Evolutionary conservation across 1,140 invertebrate species (phyloP).

Genomic region (Solenopsis fugax): DNA sequence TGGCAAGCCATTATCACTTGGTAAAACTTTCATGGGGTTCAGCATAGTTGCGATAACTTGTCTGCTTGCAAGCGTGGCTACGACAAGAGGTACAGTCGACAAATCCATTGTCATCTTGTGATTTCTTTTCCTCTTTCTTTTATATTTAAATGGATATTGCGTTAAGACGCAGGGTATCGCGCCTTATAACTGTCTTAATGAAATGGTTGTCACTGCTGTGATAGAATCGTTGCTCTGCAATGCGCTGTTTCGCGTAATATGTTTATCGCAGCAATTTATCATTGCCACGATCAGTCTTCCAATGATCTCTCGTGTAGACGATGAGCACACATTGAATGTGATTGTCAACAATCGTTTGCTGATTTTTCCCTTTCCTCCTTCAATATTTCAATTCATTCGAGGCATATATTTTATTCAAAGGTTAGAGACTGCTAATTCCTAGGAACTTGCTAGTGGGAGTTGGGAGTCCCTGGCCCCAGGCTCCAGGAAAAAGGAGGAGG

Average conservation of each 20-base stretch:
- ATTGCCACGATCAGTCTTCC: neutral
- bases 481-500: neutral
- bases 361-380: neutral
- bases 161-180: neutral
- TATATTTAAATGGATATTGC: slow-evolving; percentile 1
- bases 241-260: neutral
- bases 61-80: slow-evolving; percentile 85
- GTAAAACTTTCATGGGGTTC: slow-evolving; percentile 88
- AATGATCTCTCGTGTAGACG: neutral
- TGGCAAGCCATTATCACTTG: slow-evolving; percentile 86
- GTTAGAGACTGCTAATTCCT: too few relatives aligned
- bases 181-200: neutral
- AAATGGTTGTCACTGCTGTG: neutral
- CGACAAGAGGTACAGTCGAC: slow-evolving; percentile 89
- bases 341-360: neutral
- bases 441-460: neutral
- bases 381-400: neutral
- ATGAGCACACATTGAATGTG: neutral
- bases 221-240: neutral
- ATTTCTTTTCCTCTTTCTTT: neutral
- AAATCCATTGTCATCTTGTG: slow-evolving; percentile 87
- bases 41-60: slow-evolving; percentile 87
- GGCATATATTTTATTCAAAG: neutral
- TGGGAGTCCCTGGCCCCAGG: too few relatives aligned
- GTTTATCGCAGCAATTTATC: neutral